Base-by-base conservation (phyloP, 1,140 invertebrate genomes). In the Whitmania pigra region DNA sequence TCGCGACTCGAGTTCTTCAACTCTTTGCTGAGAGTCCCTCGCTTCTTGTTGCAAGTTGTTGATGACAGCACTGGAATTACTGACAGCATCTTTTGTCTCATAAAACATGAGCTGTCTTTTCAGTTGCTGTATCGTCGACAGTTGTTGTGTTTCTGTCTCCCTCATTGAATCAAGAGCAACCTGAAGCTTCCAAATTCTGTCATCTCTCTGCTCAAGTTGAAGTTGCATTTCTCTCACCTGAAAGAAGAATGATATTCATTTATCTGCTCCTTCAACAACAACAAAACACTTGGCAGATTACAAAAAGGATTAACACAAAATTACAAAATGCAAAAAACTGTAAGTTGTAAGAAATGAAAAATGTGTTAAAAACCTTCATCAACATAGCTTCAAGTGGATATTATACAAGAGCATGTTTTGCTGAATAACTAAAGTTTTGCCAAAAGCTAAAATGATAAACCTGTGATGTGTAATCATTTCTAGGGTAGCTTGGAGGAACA, bases 171-270 rank as follows among this genome's bases (percentile, higher is more conserved):
- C 57, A 63, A 63, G 22, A 25, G 57, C 29, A 25, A 25, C 22
- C 20, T 63, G 57, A 22, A 63, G 29, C 57, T 31, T 63, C 57
- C 29, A 31, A 63, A 63, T 63, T 17, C 57, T 22, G 22, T 63
- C 57, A 25, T 63, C 57, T 63, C 29, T 63, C 57, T 63, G 57
- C 22, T 63, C 57, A 25, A 63, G 57, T 63, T 63, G 57, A 22
- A 63, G 22, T 31, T 63, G 57, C 22, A 63, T 22, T 7, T 63
- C 57, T 63, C 57, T 63, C 29, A 63, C 57, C 57, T 63, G 57
- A 18, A 63, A 20, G 57, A 31, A 63, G 7, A 63, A 13, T 63
- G 29, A 17, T n/a, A 63, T 25, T 36, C 31, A 36, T 36, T 36
- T 36, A 36, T 36, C n/a, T n/a, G n/a, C n/a, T 36, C 31, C 31